phyloP scores from a whole-genome alignment of 2,888 invertebrate genomes.

The Adelphocoris suturalis region DNA sequence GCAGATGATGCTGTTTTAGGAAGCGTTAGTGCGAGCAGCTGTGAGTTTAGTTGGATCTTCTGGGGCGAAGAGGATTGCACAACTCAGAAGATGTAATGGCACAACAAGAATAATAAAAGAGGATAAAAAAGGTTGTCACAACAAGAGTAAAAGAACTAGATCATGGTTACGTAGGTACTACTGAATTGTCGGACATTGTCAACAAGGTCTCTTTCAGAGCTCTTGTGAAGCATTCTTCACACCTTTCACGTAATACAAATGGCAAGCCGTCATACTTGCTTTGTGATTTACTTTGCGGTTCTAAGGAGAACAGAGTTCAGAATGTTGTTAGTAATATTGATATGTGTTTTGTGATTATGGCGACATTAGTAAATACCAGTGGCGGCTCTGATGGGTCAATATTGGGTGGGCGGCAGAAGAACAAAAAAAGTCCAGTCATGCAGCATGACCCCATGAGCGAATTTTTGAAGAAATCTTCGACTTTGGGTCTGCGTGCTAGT shows the following conservation, averaged over 20 bases:
- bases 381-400: no score
- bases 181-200: constrained; percentile 51
- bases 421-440: no score
- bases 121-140: constrained; percentile 53
- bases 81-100: constrained; percentile 46
- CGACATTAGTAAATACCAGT: neutral
- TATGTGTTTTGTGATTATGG: neutral
- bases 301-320: no score
- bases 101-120: constrained; percentile 46
- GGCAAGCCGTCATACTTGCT: constrained; percentile 13
- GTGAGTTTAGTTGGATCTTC: neutral
- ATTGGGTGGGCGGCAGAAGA: no score
- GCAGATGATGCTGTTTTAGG: neutral
- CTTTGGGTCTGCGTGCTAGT: no score
- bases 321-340: neutral
- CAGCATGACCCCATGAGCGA: no score
- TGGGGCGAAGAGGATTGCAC: neutral
- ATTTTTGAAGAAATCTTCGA: no score
- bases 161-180: constrained; percentile 52
- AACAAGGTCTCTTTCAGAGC: constrained; percentile 56
- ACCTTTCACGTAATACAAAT: constrained; percentile 61
- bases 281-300: neutral
- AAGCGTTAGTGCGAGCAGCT: neutral
- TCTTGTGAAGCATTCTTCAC: constrained; percentile 63
- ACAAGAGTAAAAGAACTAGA: constrained; percentile 48